A percentile compares a stretch with the other conserved stretches of the same genome.
These are phyloP conservation scores for Neolamprologus fasciatus DNA, from an alignment of 2,113 vertebrate species.

Conservation along the genomic window DNA sequence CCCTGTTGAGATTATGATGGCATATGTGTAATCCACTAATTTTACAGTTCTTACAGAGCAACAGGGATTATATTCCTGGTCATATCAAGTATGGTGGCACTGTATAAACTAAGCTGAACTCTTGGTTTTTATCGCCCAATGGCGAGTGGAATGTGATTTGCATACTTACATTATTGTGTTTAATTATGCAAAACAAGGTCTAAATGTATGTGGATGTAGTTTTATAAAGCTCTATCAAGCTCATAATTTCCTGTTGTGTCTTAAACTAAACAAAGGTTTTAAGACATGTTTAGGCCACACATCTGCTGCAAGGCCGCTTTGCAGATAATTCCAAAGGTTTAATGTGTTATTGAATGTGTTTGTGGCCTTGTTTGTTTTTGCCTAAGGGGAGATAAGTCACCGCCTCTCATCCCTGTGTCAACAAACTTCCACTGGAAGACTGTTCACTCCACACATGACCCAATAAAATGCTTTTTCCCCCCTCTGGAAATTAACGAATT, in stretches of 20 bases:
- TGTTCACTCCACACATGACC: slow-evolving; percentile 26
- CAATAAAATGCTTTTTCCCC: neutral
- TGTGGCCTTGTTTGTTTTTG: slow-evolving; percentile 40
- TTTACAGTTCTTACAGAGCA: neutral
- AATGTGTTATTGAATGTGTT: slow-evolving; percentile 14
- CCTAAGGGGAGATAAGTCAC: slow-evolving; percentile 3
- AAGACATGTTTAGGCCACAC: neutral
- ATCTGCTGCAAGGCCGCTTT: neutral
- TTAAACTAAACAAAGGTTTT: neutral
- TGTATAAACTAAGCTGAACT: neutral
- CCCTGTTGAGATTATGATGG: neutral
- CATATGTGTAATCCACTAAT: neutral
- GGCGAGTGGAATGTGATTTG: neutral
- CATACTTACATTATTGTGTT: neutral
- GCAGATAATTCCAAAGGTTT: slow-evolving; percentile 11
- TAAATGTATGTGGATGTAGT: neutral
- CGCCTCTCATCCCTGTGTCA: slow-evolving; percentile 17
- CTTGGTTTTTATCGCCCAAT: neutral
- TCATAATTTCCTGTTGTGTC: neutral
- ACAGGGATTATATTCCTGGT: neutral
- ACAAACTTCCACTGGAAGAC: neutral
- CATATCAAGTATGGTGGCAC: neutral
- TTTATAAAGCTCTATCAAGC: neutral
- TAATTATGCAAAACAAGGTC: neutral
- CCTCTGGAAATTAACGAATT: neutral